A percentile compares a stretch with the other conserved stretches of the same genome.
Evolutionary conservation across 2,888 invertebrate species (phyloP).

Genomic region (Macaria liturata): DNA sequence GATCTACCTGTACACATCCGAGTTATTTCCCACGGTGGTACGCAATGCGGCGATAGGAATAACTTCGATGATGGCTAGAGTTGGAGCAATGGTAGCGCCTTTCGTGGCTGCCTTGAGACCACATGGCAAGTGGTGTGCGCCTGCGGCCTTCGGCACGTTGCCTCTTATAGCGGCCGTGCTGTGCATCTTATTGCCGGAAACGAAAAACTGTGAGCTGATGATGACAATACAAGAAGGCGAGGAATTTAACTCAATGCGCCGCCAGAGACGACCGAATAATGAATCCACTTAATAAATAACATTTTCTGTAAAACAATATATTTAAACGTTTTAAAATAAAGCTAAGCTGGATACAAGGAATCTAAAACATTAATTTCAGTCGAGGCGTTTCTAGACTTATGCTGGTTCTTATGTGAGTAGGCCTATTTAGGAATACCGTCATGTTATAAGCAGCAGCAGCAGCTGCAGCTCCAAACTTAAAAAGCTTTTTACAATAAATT

Average conservation of each 20-base stretch:
- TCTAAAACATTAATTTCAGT: no score
- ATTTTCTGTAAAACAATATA: no score
- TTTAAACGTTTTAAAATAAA: no score
- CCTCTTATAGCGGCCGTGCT: conserved; percentile 86
- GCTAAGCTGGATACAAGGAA: no score
- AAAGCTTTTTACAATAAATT: no score
- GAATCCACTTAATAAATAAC: no score
- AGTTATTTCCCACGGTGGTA: conserved; percentile 94
- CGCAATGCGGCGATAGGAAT: conserved; percentile 93
- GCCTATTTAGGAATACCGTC: no score
- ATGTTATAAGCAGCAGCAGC: no score
- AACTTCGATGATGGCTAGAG: conserved; percentile 91
- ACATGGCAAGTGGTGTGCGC: conserved; percentile 85
- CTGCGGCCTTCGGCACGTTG: conserved; percentile 87
- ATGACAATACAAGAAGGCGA: conserved; percentile 91
- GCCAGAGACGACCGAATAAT: no score
- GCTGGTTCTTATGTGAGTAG: no score
- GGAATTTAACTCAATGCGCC: conserved; percentile 43
- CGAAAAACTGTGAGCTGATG: conserved; percentile 87
- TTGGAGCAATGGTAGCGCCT: conserved; percentile 93
- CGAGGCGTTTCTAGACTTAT: no score
- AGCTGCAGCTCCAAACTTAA: no score
- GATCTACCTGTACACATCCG: conserved; percentile 91
- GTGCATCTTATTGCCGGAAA: conserved; percentile 89
- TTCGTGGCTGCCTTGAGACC: conserved; percentile 86